A percentile compares a stretch with the other conserved stretches of the same genome.
Conservation (phyloP, 2,888 invertebrate species). For the Teleogryllus oceanicus region DNA sequence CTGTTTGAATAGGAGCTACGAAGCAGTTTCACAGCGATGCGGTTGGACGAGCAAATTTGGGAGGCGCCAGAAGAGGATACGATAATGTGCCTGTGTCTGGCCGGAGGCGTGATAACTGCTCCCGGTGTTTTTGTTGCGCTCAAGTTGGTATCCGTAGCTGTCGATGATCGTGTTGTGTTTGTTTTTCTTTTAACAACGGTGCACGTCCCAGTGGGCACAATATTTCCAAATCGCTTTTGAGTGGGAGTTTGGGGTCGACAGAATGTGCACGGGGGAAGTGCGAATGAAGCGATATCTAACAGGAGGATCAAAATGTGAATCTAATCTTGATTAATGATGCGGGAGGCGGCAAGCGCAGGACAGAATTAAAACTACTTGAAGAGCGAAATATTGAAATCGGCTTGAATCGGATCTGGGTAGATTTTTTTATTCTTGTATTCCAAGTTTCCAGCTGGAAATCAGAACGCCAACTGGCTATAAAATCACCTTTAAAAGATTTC, state of each 20-base stretch:
- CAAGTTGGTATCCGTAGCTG: constrained; percentile 5
- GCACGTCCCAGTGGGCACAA: not conserved
- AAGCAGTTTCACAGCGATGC: not conserved
- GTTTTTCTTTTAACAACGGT: not conserved
- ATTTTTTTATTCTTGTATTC: too few relatives aligned
- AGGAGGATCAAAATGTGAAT: too few relatives aligned
- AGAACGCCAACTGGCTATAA: too few relatives aligned
- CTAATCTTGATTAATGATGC: too few relatives aligned
- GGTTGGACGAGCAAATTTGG: not conserved
- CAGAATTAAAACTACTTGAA: too few relatives aligned
- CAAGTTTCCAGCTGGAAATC: too few relatives aligned
- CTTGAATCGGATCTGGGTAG: too few relatives aligned
- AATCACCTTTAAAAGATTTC: too few relatives aligned
- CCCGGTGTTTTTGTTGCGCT: not conserved
- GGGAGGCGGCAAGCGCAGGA: too few relatives aligned
- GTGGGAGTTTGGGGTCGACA: not conserved
- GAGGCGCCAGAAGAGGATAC: not conserved
- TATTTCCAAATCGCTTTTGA: not conserved
- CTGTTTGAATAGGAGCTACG: not conserved
- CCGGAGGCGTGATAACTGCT: not conserved
- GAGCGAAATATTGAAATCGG: too few relatives aligned
- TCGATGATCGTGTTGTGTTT: not conserved
- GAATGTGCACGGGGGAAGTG: not conserved
- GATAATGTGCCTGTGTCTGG: not conserved
- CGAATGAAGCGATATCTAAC: too few relatives aligned